phyloP scores from a whole-genome alignment of 2,888 invertebrate genomes.

The Athetis lepigone region DNA sequence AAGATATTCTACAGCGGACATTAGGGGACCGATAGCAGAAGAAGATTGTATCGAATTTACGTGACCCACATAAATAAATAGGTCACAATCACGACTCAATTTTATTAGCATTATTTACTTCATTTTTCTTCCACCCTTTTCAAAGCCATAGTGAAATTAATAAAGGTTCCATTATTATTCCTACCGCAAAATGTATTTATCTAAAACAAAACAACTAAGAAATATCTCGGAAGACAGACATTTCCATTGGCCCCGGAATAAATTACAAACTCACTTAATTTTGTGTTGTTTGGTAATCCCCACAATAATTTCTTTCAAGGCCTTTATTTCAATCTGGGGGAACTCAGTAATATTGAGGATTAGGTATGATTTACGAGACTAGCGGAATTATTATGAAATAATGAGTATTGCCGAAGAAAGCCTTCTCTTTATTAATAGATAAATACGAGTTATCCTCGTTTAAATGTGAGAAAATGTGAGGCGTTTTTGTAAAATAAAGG shows the following conservation, averaged over 20 bases:
- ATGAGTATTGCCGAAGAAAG: constrained; percentile 62
- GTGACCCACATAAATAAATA: constrained; percentile 51
- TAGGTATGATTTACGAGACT: constrained; percentile 70
- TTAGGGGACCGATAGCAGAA: constrained; percentile 31
- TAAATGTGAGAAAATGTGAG: constrained; percentile 35
- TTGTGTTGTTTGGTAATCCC: constrained; percentile 77
- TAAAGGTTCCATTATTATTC: constrained; percentile 70
- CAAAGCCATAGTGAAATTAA: constrained; percentile 64
- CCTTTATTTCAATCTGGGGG: constrained; percentile 73
- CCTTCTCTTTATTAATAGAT: constrained; percentile 53
- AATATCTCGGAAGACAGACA: constrained; percentile 72
- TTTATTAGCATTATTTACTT: constrained; percentile 31
- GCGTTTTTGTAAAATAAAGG: constrained; percentile 30
- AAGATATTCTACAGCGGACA: constrained; percentile 26
- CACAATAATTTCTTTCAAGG: constrained; percentile 78
- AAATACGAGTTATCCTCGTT: constrained; percentile 49
- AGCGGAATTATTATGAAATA: constrained; percentile 69
- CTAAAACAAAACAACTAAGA: constrained; percentile 74
- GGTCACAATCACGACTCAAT: constrained; percentile 39
- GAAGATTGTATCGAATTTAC: constrained; percentile 41
- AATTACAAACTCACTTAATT: constrained; percentile 80
- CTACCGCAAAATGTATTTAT: constrained; percentile 69
- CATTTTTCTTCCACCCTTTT: constrained; percentile 38
- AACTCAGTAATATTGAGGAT: constrained; percentile 68
- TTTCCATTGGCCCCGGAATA: constrained; percentile 74